Evolutionary conservation across 1,140 invertebrate genomes (phyloP).

Genomic region (Tetragonula clypearis): DNA sequence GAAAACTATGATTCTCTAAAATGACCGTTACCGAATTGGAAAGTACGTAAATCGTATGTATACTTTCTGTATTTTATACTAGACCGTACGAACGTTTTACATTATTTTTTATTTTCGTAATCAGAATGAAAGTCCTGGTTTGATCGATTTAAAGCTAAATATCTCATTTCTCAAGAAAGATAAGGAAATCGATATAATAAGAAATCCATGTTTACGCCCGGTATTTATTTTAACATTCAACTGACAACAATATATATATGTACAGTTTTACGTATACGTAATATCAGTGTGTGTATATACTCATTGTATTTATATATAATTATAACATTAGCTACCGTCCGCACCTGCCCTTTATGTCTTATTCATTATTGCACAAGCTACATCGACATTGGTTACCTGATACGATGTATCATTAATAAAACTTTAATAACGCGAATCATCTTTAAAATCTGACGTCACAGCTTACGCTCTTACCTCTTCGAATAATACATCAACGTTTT

Average conservation of each 20-base stretch:
- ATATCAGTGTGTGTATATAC: slow-evolving; percentile 71
- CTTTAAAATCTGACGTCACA: slow-evolving; percentile 45
- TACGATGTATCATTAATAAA: slow-evolving; percentile 58
- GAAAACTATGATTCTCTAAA: not conserved
- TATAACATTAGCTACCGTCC: slow-evolving; percentile 67
- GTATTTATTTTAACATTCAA: slow-evolving; percentile 81
- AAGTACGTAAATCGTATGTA: not conserved
- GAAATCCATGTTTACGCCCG: slow-evolving; percentile 67
- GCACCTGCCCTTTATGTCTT: slow-evolving; percentile 59
- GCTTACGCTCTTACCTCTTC: slow-evolving; percentile 7
- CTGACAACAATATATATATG: slow-evolving; percentile 79
- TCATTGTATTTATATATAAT: slow-evolving; percentile 63
- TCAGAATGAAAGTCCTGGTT: not conserved
- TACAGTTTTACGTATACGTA: slow-evolving; percentile 72
- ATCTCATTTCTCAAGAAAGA: not conserved
- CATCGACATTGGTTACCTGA: slow-evolving; percentile 46
- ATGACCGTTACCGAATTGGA: not conserved
- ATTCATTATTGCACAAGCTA: slow-evolving; percentile 71
- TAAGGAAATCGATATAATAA: slow-evolving; percentile 6
- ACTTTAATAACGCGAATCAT: slow-evolving; percentile 52
- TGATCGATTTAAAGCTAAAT: not conserved
- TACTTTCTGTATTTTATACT: not conserved
- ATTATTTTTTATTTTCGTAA: not conserved
- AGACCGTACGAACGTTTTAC: not conserved
- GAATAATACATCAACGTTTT: slow-evolving; percentile 14